Base-by-base conservation (phyloP, 35 echinoderm and acorn worm genomes). In the Heliocidaris erythrogramma region DNA sequence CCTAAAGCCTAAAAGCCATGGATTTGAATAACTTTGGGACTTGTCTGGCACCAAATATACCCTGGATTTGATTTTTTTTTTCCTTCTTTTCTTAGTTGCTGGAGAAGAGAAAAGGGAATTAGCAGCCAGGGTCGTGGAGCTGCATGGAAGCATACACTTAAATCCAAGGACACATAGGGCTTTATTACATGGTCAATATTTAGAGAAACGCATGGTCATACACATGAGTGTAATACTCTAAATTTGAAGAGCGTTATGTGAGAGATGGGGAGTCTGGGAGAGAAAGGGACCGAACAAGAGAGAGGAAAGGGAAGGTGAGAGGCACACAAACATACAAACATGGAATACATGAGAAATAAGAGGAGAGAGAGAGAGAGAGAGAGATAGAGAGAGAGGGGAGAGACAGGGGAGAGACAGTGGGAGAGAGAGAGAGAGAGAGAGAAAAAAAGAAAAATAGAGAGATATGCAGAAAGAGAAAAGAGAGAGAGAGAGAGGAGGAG, bases 191-290 rank as follows among this genome's bases (percentile, higher is more conserved):
- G 65, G 65, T 78, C 65, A 78, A 78, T 78, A 78, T 78, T 78
- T 0, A 78, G 27, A n/a, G 65, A 78, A 78, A 78, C 21, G 21
- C 65, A 78, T 78, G 65, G 65, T 78, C 65, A 78, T 78, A n/a
- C 65, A 78, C 65, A 78, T 78, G 65, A 78, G 65, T 78, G 65
- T 78, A 78, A 78, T 29, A 78, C 65, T 78, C 65, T 21, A 78
- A 78, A 78, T 78, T 78, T 78, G 65, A 78, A 78, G 65, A 78
- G 65, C 18, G 65, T 78, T 21, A n/a, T 78, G 65, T 78, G 65
- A 78, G 65, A n/a, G 65, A 78, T 18, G 21, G 5, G 16, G 61
- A 18, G 13, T 21, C 61, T 27, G 18, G 61, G 65, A 78, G 65
- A 78, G 65, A 7, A 8, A 78, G 12, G 27, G 65, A 24, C 65